Evolutionary conservation across 2,888 invertebrate species (phyloP), one percentile per base, ranked within the genome.

Genomic region (Laothoe populi): DNA sequence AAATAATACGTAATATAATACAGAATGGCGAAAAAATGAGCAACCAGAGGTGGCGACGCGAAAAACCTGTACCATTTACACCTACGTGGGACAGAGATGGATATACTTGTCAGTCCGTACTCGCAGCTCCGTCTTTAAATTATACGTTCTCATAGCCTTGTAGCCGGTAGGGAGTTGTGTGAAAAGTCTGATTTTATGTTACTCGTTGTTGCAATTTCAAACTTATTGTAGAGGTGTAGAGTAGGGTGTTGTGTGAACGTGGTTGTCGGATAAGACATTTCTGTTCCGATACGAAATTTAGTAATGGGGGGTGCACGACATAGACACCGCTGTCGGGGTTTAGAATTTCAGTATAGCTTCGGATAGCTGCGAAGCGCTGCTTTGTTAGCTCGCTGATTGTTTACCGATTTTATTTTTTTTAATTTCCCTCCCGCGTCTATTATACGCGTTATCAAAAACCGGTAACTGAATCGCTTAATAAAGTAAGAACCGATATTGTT

Each of bases 101-200:
- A 58, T 72, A 75, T 82, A 89, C 59, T 59, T 53, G 61, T 68
- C 66, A 71, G 67, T 73, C 70, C 67, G 67, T 71, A 74, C 68
- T 66, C 81, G 58, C 82, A 82, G 72, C 86, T 87, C 85, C 92
- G 91, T 90, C 92, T 90, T 92, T 87, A 91, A 92, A 92, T 92
- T 92, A 92, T 87, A 92, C 88, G 92, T 92, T 92, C 92, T 92
- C 92, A 92, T 92, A 92, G 92, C 92, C 92, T 92, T 90, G 91
- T 86, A 87, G 82, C 78, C 69, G 66, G 60, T 61, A 71, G 69
- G 70, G 68, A 66, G 70, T 68, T 76, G 65, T 45, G 13, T 61
- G 70, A 70, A 90, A 80, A 53, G 82, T 62, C 79, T 10, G 63
- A 84, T 63, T 62, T 23, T 38, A 4, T 49, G 23, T 31, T 63